Percentiles rank a stretch among this genome's conserved stretches.
Conservation (phyloP, 2,888 invertebrate genomes). For the Apeira syringaria region DNA sequence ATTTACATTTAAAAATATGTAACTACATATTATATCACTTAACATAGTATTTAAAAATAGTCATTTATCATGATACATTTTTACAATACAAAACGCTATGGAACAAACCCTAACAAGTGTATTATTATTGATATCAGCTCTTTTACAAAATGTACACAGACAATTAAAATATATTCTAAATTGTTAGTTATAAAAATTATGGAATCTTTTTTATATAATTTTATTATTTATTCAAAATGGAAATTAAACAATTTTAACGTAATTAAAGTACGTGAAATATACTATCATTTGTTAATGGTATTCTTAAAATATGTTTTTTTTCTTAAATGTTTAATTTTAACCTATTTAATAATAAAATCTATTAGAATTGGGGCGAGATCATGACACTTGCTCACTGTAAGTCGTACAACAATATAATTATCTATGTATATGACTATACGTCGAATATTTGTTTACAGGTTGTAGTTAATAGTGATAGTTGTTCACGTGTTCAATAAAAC, state of each 20-base stretch:
- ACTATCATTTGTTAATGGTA: conserved; percentile 48
- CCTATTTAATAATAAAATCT: conserved; percentile 30
- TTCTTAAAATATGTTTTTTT: conserved; percentile 57
- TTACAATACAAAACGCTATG: conserved; percentile 57
- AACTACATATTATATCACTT: conserved; percentile 58
- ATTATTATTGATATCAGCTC: conserved; percentile 33
- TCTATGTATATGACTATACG: too few species aligned
- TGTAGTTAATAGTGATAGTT: too few species aligned
- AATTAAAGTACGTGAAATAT: conserved; percentile 49
- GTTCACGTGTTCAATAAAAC: too few species aligned
- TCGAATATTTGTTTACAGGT: too few species aligned
- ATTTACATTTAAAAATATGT: conserved; percentile 69
- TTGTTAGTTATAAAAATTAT: conserved; percentile 66
- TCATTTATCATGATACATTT: conserved; percentile 17
- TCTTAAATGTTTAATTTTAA: conserved; percentile 40
- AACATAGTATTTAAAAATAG: conserved; percentile 37
- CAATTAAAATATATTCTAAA: conserved; percentile 41
- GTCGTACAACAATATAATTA: too few species aligned
- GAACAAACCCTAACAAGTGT: conserved; percentile 25
- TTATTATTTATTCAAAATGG: conserved; percentile 24
- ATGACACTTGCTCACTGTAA: conserved; percentile 37
- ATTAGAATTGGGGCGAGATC: conserved; percentile 46
- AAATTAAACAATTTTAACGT: conserved; percentile 30
- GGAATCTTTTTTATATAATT: conserved; percentile 57
- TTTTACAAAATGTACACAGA: conserved; percentile 76